phyloP scores from a whole-genome alignment of 2,113 vertebrate genomes.

The Lasiurus borealis region DNA sequence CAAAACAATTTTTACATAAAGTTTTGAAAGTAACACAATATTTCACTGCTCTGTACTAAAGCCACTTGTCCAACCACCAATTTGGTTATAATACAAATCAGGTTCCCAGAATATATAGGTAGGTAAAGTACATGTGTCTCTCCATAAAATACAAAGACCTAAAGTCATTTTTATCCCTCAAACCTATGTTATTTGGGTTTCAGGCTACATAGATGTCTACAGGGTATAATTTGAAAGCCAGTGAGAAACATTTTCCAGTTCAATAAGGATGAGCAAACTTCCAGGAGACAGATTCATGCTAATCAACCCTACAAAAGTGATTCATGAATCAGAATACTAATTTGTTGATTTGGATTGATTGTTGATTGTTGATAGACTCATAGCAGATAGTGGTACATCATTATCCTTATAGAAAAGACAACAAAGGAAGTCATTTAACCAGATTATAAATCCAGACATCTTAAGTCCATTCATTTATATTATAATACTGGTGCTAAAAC shows the following conservation, averaged over 20 bases:
- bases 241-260: constrained; percentile 7
- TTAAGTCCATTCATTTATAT: not conserved
- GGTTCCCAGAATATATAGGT: not conserved
- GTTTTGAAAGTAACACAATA: constrained; percentile 32
- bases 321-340: not conserved
- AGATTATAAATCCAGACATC: constrained; percentile 38
- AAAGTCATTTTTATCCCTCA: constrained; percentile 10
- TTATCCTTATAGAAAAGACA: constrained; percentile 40
- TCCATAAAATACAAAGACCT: constrained; percentile 15
- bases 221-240: not conserved
- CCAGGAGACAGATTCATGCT: not conserved
- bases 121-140: not conserved
- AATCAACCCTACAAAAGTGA: not conserved
- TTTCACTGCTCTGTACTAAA: constrained; percentile 25
- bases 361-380: not conserved
- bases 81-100: constrained; percentile 16
- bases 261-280: not conserved
- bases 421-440: constrained; percentile 33
- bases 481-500: constrained; percentile 20
- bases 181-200: constrained; percentile 5
- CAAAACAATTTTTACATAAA: constrained; percentile 33
- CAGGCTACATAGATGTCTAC: not conserved
- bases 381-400: not conserved
- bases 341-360: not conserved
- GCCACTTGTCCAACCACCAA: not conserved